Evolutionary conservation across 2,113 vertebrate genomes (phyloP).

Genomic region (Excalfactoria chinensis): DNA sequence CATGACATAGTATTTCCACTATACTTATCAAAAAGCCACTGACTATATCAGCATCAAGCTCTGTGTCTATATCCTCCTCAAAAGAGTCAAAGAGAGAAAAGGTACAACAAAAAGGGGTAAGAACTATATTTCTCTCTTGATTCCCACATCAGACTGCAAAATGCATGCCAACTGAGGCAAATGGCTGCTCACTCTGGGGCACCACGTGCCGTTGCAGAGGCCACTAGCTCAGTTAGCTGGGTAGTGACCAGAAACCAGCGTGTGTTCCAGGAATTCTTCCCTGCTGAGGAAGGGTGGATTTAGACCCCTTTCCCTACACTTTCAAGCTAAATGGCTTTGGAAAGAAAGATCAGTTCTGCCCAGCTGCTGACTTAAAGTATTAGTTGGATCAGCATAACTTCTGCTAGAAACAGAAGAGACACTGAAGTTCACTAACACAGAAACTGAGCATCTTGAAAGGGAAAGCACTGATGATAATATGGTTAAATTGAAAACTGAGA

Average conservation of each 20-base stretch:
- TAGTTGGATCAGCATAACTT: neutral
- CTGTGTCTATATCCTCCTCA: neutral
- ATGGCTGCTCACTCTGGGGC: too few species aligned
- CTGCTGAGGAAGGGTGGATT: neutral
- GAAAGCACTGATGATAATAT: neutral
- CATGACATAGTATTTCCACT: too few species aligned
- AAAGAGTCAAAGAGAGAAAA: neutral
- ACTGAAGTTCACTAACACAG: neutral
- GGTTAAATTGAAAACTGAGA: slow-evolving; percentile 4
- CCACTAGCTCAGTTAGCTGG: fast-evolving
- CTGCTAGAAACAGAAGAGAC: neutral
- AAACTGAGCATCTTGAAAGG: neutral
- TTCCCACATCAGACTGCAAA: fast-evolving
- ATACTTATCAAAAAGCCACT: too few species aligned
- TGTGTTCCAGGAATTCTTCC: neutral
- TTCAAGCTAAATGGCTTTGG: neutral
- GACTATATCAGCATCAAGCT: neutral
- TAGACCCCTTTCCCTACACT: neutral
- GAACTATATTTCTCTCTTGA: neutral
- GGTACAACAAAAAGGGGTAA: neutral
- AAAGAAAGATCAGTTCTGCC: neutral
- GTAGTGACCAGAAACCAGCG: neutral
- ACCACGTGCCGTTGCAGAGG: neutral
- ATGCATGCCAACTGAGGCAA: neutral
- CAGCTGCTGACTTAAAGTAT: neutral